Evolutionary conservation across 1,140 invertebrate species (phyloP), one percentile per base, ranked within the genome.

Genomic region (Vanessa tameamea): DNA sequence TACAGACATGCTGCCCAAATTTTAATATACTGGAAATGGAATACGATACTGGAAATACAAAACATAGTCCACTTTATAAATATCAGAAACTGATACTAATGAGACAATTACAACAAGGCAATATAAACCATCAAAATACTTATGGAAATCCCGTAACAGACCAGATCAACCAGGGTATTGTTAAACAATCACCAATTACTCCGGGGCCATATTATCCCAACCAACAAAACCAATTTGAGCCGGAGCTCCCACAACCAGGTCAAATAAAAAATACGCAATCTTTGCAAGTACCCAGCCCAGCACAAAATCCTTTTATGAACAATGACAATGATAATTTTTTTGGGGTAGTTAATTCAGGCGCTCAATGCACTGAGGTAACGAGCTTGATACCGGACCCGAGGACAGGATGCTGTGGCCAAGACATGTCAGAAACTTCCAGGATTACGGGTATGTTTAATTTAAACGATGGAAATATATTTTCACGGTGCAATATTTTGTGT

Each of bases 381-480:
- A 85, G 71, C 64, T 72, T 83, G 8, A 82, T 83, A 9, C 88
- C 89, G 2, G 75, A 83, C 50, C 85, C 87, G 43, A 68, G 83
- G 26, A 82, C 82, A 37, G 87, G 82, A 37, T 92, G 90, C 75
- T 92, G 90, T 75, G 90, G 90, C 7, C 73, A 75, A 15, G 87
- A 90, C 59, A 81, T 79, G 66, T 82, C 84, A 72, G 84, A 84
- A 57, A 47, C 74, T 50, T 81, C 63, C 12, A 77, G 59, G 59
- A 72, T 81, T 47, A 81, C 77, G n/a, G 75, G 79, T 73, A 75
- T 68, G 47, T 65, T 8, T 64, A 50, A 14, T 65, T 23, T 66
- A 23, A 20, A 7, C 20, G 26, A 14, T 12, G 15, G 14, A 12
- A 16, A 16, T 47, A 53, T 15, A 68, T 53, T 68, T 53, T 16